Percentiles rank a stretch among this genome's conserved stretches.
Conservation (phyloP, 2,888 invertebrate genomes). For the Imbricaverruca yamaguchii region DNA sequence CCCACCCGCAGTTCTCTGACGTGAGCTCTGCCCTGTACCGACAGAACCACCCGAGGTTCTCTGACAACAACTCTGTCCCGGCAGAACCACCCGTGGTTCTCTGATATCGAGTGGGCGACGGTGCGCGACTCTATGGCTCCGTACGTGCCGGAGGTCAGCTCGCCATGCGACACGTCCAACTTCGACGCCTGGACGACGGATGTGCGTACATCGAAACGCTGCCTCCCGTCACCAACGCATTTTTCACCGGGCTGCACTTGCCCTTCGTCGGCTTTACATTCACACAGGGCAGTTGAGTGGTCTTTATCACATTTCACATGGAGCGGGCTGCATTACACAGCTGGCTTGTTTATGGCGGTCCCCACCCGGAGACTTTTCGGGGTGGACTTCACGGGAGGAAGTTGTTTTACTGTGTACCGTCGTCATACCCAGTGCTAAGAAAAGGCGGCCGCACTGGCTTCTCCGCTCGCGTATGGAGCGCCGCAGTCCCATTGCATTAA, state of each 20-base stretch:
- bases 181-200: conserved; percentile 95
- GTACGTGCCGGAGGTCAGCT: conserved; percentile 58
- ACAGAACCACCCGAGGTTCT: too few species aligned
- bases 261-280: conserved; percentile 98
- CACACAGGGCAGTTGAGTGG: conserved; percentile 64
- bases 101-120: conserved; percentile 87
- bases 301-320: neutral
- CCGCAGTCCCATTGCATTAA: too few species aligned
- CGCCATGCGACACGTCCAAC: conserved; percentile 97
- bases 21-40: conserved; percentile 42
- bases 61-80: conserved; percentile 21
- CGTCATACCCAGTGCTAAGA: too few species aligned
- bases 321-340: conserved; percentile 43
- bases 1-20: conserved; percentile 91
- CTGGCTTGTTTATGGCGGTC: too few species aligned
- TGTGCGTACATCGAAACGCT: conserved; percentile 70
- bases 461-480: too few species aligned
- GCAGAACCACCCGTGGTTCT: conserved; percentile 90
- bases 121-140: conserved; percentile 81
- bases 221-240: conserved; percentile 85
- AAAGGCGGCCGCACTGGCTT: too few species aligned
- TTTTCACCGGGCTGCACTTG: conserved; percentile 93
- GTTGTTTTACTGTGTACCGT: too few species aligned
- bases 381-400: too few species aligned
- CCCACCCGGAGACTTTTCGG: too few species aligned